Conservation (phyloP, 2,113 vertebrate genomes). For the Lonchura striata region DNA sequence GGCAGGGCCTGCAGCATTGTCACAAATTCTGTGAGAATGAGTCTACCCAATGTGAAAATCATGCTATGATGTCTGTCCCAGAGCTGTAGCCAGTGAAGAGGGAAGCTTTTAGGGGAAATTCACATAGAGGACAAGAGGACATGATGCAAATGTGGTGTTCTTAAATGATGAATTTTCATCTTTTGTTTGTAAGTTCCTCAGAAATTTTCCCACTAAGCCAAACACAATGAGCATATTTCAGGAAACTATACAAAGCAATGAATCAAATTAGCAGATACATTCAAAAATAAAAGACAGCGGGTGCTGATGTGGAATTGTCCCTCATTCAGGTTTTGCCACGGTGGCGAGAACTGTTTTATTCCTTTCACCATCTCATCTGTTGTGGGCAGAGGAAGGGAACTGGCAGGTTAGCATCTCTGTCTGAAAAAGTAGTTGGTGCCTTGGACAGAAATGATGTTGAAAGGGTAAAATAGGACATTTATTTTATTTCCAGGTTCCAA, state of each 20-base stretch:
- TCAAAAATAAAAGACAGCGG: neutral
- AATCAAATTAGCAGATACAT: neutral
- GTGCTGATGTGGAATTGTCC: neutral
- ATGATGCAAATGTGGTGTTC: fast-evolving
- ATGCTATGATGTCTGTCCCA: neutral
- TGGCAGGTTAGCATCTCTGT: neutral
- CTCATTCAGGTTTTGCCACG: neutral
- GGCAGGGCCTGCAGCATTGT: no score
- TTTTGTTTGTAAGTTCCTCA: neutral
- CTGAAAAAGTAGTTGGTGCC: neutral
- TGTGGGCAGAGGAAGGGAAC: neutral
- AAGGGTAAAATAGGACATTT: neutral
- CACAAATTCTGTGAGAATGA: neutral
- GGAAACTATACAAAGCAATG: neutral
- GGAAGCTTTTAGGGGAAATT: neutral
- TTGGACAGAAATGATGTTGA: neutral
- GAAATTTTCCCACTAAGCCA: neutral
- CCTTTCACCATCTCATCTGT: neutral
- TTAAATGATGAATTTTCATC: neutral
- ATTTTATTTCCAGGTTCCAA: neutral
- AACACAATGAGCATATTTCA: neutral
- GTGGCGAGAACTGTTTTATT: neutral
- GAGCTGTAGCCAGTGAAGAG: neutral
- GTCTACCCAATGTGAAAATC: fast-evolving
- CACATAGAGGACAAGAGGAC: neutral